phyloP scores from a whole-genome alignment of 2,888 invertebrate genomes.

The Oscheius onirici region DNA sequence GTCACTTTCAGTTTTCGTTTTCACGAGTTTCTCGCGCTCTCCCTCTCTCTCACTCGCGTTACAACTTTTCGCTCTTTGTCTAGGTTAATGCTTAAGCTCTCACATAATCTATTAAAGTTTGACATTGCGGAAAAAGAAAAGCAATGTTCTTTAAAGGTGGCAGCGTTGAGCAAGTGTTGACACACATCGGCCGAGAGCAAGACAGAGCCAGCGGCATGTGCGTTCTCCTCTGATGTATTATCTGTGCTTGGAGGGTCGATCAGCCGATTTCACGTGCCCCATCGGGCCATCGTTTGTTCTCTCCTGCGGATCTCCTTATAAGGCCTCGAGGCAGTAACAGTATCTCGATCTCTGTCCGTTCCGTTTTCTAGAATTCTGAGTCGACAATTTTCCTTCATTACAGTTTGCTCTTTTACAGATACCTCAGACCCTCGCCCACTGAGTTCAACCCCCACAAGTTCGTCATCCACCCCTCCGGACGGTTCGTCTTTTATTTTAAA shows the following conservation, averaged over 20 bases:
- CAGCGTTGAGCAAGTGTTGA: slow-evolving; percentile 29
- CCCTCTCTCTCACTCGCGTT: slow-evolving; percentile 8
- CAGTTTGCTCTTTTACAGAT: too few relatives aligned
- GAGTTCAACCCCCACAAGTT: too few relatives aligned
- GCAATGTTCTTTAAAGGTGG: not conserved
- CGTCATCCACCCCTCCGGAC: slow-evolving; percentile 23
- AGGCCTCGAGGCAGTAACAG: not conserved
- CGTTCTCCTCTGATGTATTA: slow-evolving; percentile 33
- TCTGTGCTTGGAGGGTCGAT: slow-evolving; percentile 28
- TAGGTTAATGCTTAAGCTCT: not conserved
- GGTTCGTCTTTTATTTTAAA: slow-evolving; percentile 2
- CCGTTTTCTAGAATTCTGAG: too few relatives aligned
- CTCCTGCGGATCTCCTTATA: slow-evolving; percentile 14
- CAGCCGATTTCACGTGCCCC: slow-evolving; percentile 33
- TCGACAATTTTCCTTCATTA: too few relatives aligned
- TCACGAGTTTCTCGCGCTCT: slow-evolving; percentile 5
- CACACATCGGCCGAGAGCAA: slow-evolving; percentile 25
- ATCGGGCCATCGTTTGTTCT: slow-evolving; percentile 27
- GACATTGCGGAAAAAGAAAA: not conserved
- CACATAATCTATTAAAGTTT: slow-evolving; percentile 6
- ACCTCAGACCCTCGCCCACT: too few relatives aligned
- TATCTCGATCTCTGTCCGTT: too few relatives aligned
- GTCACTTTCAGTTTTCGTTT: slow-evolving; percentile 20
- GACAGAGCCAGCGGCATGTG: slow-evolving; percentile 24
- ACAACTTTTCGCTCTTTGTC: slow-evolving; percentile 13